Evolutionary conservation across 37 sponge, comb jelly and placozoan genomes (phyloP), one percentile per base, ranked within the genome.

Genomic region (Halichondria panicea): DNA sequence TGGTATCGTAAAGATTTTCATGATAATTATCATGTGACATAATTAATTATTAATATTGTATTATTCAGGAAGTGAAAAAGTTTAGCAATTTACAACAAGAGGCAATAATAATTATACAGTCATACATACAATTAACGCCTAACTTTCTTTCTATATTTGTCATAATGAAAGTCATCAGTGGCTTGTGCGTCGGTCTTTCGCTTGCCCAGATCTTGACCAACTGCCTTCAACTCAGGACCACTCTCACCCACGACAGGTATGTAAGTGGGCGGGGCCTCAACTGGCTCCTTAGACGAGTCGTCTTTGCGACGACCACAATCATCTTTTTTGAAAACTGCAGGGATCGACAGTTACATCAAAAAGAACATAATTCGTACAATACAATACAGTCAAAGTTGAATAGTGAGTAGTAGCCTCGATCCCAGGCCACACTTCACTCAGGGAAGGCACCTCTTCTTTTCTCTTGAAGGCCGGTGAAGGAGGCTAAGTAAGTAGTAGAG

Each of bases 81-180:
- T n/a, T 18, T 60, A 12, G 18, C 18, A 18, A 19, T 50, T 12
- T 18, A 19, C 9, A 21, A 7, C 4, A 65, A 28, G 40, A 19
- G 21, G 66, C 40, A 37, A 65, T 9, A 33, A 65, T 30, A 43
- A 40, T 30, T 1, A 55, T 72, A 35, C 34, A 50, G 5, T 4
- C 12, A 0, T 25, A 38, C 39, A 63, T 73, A n/a, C n/a, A n/a
- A n/a, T 40, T 58, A 77, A 2, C 45, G 81, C 55, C 74, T 85
- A 0, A 81, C 44, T 74, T 81, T 89, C 71, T 93, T 93, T 53
- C 55, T 86, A 71, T 79, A 96, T 72, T 90, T 96, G 38, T 96
- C 97, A 71, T 72, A 96, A 55, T 96, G 94, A 41, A 67, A 90
- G 71, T 96, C 91, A 76, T 96, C 97, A 35, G 95, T 87, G 21